Conservation (phyloP, 2,888 invertebrate species). For the Cataglyphis altisquamis region DNA sequence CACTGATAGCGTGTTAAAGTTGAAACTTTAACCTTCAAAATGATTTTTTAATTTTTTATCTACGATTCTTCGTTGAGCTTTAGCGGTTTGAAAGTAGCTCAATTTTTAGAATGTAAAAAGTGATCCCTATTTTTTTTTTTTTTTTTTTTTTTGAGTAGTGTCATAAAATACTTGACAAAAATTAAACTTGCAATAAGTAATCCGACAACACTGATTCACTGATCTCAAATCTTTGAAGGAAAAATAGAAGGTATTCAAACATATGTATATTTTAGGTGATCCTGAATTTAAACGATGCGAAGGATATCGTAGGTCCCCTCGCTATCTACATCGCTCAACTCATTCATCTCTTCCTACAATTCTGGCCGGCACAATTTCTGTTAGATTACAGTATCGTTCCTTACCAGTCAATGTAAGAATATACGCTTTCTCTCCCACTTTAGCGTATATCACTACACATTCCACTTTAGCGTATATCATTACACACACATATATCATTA, state of each 20-base stretch:
- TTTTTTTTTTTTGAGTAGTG: too few relatives aligned
- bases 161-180: background rate
- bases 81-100: too few relatives aligned
- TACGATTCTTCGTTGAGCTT: too few relatives aligned
- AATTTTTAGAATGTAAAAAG: too few relatives aligned
- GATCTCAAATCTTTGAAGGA: background rate
- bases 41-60: too few relatives aligned
- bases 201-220: background rate
- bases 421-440: background rate
- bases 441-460: too few relatives aligned
- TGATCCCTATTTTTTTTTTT: too few relatives aligned
- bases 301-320: constrained; percentile 26
- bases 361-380: constrained; percentile 38
- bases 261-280: constrained; percentile 15
- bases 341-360: constrained; percentile 32
- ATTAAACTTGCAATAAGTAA: background rate
- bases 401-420: constrained; percentile 44
- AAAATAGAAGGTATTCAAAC: background rate
- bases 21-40: too few relatives aligned
- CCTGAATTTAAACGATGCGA: constrained; percentile 24
- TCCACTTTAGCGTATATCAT: background rate
- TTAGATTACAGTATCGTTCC: constrained; percentile 36
- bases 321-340: constrained; percentile 35
- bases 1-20: too few relatives aligned
- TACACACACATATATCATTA: too few relatives aligned